Evolutionary conservation across 64 coral and sea anemone genomes (phyloP).

Genomic region (Astreopora myriophthalma): DNA sequence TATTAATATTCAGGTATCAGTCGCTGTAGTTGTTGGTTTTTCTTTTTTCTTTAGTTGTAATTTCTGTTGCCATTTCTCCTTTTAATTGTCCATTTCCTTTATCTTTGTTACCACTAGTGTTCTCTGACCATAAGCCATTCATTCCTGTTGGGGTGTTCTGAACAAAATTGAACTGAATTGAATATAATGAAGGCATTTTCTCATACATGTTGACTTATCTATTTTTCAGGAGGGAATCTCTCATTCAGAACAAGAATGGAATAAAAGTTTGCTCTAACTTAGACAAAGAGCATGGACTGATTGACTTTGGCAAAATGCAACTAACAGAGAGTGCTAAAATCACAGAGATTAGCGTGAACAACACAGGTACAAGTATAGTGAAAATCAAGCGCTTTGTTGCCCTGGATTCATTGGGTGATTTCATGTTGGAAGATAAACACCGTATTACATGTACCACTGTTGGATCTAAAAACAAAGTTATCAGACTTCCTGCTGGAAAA

Average conservation of each 20-base stretch:
- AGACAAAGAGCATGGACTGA: slow-evolving; percentile 46
- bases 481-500: slow-evolving; percentile 27
- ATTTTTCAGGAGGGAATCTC: neutral
- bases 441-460: slow-evolving; percentile 15
- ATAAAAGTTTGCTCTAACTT: slow-evolving; percentile 53
- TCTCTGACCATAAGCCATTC: no score
- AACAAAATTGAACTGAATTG: no score
- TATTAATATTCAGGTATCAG: no score
- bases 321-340: slow-evolving; percentile 51
- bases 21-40: no score
- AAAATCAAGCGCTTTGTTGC: slow-evolving; percentile 63
- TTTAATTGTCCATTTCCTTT: no score
- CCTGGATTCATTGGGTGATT: slow-evolving; percentile 45
- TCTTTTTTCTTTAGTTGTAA: no score
- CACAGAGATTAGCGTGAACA: slow-evolving; percentile 60
- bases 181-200: no score
- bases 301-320: slow-evolving; percentile 62
- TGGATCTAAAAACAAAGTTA: slow-evolving; percentile 26
- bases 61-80: no score
- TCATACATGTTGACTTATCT: neutral
- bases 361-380: slow-evolving; percentile 7
- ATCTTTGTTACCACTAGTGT: no score
- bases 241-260: slow-evolving; percentile 58
- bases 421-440: slow-evolving; percentile 62
- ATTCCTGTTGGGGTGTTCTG: no score